These are phyloP conservation scores for Acrobasis repandana DNA, from an alignment of 2,888 invertebrate species.

Conservation along the genomic window DNA sequence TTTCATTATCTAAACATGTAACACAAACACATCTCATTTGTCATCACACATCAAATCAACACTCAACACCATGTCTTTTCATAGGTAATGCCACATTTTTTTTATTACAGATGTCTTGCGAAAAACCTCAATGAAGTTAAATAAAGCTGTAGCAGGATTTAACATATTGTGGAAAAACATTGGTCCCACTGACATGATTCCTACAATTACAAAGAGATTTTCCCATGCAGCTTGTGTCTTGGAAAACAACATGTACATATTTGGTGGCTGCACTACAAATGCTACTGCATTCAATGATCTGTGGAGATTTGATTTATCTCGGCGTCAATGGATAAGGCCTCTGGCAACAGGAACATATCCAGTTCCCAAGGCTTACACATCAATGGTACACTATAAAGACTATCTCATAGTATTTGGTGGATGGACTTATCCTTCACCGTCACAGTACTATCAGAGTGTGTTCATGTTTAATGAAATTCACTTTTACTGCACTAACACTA, in stretches of 20 bases:
- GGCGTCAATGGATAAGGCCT: slow-evolving; percentile 92
- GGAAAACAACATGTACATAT: slow-evolving; percentile 95
- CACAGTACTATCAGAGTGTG: slow-evolving; percentile 92
- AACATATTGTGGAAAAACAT: slow-evolving; percentile 89
- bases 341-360: slow-evolving; percentile 94
- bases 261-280: slow-evolving; percentile 97
- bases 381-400: slow-evolving; percentile 94
- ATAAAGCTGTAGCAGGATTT: slow-evolving; percentile 89
- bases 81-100: neutral
- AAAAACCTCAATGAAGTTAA: slow-evolving; percentile 88
- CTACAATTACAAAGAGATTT: slow-evolving; percentile 94
- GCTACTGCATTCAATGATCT: slow-evolving; percentile 98
- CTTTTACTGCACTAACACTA: slow-evolving; percentile 90
- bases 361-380: slow-evolving; percentile 97
- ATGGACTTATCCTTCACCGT: slow-evolving; percentile 95
- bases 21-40: too few relatives aligned
- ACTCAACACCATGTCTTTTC: neutral
- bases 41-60: too few relatives aligned
- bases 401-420: slow-evolving; percentile 95
- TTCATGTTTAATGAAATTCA: slow-evolving; percentile 96
- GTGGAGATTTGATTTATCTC: slow-evolving; percentile 95
- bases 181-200: slow-evolving; percentile 81
- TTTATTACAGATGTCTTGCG: slow-evolving; percentile 88
- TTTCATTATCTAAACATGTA: too few relatives aligned
- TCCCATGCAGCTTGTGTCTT: slow-evolving; percentile 94